Conservation (phyloP, 2,888 invertebrate species). For the Aphodius sticticus region DNA sequence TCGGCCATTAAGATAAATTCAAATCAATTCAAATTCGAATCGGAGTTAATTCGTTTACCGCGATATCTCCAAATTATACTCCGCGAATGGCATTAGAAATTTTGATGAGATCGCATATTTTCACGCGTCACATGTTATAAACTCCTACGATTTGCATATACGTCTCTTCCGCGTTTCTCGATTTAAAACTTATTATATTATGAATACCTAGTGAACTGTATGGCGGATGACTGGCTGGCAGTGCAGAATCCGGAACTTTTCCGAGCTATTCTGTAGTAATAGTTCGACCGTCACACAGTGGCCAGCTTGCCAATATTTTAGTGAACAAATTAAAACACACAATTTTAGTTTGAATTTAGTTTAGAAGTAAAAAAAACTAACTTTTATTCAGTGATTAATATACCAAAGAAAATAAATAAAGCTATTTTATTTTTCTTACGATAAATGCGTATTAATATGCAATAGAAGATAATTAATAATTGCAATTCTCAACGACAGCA, state of each 20-base stretch:
- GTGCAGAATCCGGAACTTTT: background rate
- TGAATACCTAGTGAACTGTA: background rate
- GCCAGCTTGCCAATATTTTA: background rate
- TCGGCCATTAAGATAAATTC: background rate
- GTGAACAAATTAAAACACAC: background rate
- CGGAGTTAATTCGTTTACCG: constrained; percentile 4
- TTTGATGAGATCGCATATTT: background rate
- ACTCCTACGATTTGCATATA: background rate
- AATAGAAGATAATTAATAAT: too few species aligned
- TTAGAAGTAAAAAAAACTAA: too few species aligned
- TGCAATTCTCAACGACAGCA: too few species aligned
- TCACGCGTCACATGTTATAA: background rate
- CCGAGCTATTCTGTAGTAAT: background rate
- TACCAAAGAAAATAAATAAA: too few species aligned
- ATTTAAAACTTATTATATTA: background rate
- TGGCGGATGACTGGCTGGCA: background rate
- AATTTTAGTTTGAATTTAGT: too few species aligned
- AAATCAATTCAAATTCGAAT: background rate
- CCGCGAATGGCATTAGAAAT: background rate
- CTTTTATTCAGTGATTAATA: too few species aligned
- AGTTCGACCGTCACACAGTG: background rate
- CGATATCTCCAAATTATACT: background rate
- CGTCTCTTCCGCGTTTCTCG: background rate
- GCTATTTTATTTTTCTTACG: too few species aligned
- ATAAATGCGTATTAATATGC: too few species aligned